phyloP scores from a whole-genome alignment of 2,797 vertebrate genomes.

The Schizothorax lantsangensis region DNA sequence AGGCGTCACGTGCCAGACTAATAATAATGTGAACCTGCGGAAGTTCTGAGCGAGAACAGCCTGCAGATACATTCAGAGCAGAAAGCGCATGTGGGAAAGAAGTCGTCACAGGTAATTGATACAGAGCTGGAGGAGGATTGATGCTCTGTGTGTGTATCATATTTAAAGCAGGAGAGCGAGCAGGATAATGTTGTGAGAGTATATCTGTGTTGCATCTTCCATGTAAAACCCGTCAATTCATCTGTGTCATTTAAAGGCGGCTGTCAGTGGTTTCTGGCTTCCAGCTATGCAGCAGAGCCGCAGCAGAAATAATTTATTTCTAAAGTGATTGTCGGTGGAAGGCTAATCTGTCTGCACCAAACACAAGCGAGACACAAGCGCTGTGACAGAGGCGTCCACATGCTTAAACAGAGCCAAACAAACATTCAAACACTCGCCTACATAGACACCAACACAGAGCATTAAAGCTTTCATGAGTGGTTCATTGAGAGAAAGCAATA shows the following conservation, averaged over 20 bases:
- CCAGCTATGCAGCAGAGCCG: not conserved
- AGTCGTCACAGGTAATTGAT: conserved; percentile 21
- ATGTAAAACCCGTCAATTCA: conserved; percentile 50
- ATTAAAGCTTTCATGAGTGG: not conserved
- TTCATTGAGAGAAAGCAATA: not conserved
- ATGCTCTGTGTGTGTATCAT: not conserved
- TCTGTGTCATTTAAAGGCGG: conserved; percentile 52
- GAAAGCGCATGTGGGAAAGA: not conserved
- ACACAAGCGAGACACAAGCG: conserved; percentile 16
- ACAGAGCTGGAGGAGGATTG: conserved; percentile 20
- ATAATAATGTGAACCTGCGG: conserved; percentile 15
- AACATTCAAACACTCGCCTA: not conserved
- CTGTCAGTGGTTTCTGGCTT: conserved; percentile 42
- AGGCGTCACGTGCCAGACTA: not conserved
- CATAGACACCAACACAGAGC: not conserved
- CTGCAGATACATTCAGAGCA: conserved; percentile 7
- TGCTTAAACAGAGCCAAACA: conserved; percentile 3
- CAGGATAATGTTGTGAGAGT: conserved; percentile 15
- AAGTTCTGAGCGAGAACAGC: not conserved
- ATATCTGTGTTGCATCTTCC: conserved; percentile 28
- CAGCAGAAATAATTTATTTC: conserved; percentile 45
- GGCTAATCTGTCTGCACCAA: conserved; percentile 42
- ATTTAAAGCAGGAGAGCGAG: conserved; percentile 4
- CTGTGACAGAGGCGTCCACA: conserved; percentile 32
- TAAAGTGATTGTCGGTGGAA: conserved; percentile 39